These are phyloP conservation scores for Hafferia zeledoni DNA, from an alignment of 2,797 vertebrate genomes.

Conservation along the genomic window DNA sequence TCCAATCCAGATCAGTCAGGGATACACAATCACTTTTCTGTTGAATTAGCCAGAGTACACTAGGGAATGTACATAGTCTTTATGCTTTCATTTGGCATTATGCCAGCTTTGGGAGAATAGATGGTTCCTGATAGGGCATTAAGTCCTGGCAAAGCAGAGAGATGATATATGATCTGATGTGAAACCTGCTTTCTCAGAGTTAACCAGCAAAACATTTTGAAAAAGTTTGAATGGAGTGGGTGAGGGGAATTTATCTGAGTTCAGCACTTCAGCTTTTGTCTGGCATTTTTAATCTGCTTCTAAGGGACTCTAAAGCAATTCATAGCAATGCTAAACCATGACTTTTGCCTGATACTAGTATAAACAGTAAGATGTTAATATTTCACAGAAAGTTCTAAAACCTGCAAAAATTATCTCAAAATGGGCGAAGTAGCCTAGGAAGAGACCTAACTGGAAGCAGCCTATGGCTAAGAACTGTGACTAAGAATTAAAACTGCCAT, in stretches of 20 bases:
- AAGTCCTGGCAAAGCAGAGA: background rate
- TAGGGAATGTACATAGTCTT: conserved; percentile 18
- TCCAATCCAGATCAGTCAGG: background rate
- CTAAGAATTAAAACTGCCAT: background rate
- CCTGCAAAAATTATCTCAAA: background rate
- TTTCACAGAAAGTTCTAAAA: background rate
- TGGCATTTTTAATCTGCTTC: background rate
- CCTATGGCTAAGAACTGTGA: background rate
- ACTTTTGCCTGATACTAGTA: background rate
- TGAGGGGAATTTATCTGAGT: background rate
- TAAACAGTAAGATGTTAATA: background rate
- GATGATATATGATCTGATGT: background rate
- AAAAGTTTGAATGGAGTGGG: background rate
- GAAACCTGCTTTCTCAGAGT: conserved; percentile 1
- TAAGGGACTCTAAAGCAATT: background rate
- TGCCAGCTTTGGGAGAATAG: background rate
- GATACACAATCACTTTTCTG: conserved; percentile 16
- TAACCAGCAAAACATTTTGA: background rate
- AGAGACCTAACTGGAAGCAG: background rate
- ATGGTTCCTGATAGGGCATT: background rate
- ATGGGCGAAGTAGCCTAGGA: background rate
- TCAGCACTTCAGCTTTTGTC: background rate
- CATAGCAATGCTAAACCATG: background rate
- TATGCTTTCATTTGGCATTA: background rate
- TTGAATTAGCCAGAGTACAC: conserved; percentile 9